A percentile compares a stretch with the other conserved stretches of the same genome.
Conservation (phyloP, 2,888 invertebrate species). For the Drosophila anomalipes region DNA sequence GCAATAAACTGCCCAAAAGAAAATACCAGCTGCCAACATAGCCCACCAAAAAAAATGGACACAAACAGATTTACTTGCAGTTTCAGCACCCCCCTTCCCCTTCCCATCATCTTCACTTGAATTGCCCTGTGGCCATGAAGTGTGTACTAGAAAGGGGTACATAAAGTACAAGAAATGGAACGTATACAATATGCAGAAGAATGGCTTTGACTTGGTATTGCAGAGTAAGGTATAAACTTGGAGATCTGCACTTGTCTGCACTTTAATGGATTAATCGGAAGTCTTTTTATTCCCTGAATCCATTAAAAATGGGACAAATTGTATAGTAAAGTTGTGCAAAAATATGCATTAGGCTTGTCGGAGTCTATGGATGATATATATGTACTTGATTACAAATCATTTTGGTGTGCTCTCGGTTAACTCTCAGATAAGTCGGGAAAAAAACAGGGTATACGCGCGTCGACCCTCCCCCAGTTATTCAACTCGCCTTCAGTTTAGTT, state of each 20-base stretch:
- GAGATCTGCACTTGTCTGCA: not conserved
- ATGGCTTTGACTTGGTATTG: not conserved
- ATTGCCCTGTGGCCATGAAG: not conserved
- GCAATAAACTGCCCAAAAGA: constrained; percentile 48
- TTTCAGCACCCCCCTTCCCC: constrained; percentile 16
- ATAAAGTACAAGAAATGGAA: not conserved
- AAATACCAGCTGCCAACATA: constrained; percentile 22
- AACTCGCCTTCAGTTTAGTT: not conserved
- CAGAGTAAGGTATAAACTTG: not conserved
- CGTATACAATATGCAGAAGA: not conserved
- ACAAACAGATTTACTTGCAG: constrained; percentile 62
- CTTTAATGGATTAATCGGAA: not conserved
- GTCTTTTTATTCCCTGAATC: not conserved
- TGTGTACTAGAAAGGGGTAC: not conserved
- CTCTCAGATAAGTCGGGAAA: not conserved
- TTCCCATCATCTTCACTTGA: not conserved
- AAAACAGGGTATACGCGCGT: not conserved
- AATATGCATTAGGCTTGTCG: not conserved
- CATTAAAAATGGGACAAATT: not conserved
- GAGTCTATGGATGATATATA: not conserved
- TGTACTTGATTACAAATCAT: not conserved
- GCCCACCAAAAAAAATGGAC: constrained; percentile 41
- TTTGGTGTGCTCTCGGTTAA: not conserved
- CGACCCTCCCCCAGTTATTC: not conserved
- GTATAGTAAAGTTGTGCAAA: not conserved